These are phyloP conservation scores for Samia ricini DNA, from an alignment of 1,140 invertebrate species.

Conservation along the genomic window DNA sequence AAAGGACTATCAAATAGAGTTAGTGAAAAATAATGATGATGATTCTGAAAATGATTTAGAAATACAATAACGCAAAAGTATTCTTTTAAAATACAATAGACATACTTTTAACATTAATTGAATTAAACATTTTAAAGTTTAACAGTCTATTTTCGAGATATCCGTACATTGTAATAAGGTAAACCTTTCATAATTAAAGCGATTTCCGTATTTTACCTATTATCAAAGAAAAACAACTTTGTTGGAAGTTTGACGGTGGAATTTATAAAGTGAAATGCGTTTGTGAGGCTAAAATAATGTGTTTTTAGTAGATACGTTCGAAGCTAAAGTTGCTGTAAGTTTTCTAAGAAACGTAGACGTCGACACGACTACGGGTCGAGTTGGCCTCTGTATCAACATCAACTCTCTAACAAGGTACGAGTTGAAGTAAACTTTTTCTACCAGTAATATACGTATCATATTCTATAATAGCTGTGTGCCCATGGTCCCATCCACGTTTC, in stretches of 20 bases:
- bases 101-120: too few species aligned
- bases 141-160: not conserved
- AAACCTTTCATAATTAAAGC: slow-evolving; percentile 5
- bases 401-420: slow-evolving; percentile 30
- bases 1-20: too few species aligned
- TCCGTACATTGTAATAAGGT: not conserved
- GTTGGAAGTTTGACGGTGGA: slow-evolving; percentile 30
- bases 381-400: slow-evolving; percentile 12
- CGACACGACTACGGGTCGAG: slow-evolving; percentile 14
- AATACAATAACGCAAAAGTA: too few species aligned
- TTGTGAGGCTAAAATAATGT: slow-evolving; percentile 25
- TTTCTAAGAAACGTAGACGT: slow-evolving; percentile 20
- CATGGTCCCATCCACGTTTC: too few species aligned
- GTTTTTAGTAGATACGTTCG: slow-evolving; percentile 29
- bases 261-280: slow-evolving; percentile 27
- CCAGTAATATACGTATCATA: slow-evolving; percentile 16
- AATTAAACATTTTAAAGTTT: too few species aligned
- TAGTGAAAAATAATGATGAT: too few species aligned
- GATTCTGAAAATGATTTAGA: too few species aligned
- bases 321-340: slow-evolving; percentile 35
- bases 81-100: too few species aligned
- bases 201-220: not conserved
- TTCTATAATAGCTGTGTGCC: slow-evolving; percentile 1
- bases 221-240: slow-evolving; percentile 24
- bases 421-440: slow-evolving; percentile 10